Evolutionary conservation across 2,797 vertebrate species (phyloP), one percentile per base, ranked within the genome.

Genomic region (Potorous gilbertii): DNA sequence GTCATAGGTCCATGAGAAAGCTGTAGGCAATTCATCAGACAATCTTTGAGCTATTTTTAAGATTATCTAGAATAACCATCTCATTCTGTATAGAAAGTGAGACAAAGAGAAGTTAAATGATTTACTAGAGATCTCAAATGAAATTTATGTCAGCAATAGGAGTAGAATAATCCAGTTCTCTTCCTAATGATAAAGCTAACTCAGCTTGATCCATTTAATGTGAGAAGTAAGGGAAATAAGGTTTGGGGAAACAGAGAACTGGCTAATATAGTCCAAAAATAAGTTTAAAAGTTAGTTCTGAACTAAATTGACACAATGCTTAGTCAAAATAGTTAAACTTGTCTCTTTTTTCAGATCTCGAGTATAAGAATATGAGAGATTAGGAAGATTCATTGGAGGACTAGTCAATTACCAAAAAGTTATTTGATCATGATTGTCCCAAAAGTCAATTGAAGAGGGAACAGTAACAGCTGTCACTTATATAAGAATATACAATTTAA

Each of bases 101-200:
- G 14, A 87, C 31, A 87, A 81, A 81, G 9, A 10, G 59, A 94
- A 92, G 87, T 92, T 28, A 89, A 90, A 18, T 40, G 54, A 52
- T 62, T 96, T 90, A 10, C 11, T 62, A 27, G 91, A 29, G 21
- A 59, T 95, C 52, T 93, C 28, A 94, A 16, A 14, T 28, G 54
- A 66, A 81, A 10, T 89, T 54, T 92, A 8, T 54, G 31, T 16
- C n/a, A 94, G 10, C 90, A 13, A 3, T 3, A 6, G 31, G 8
- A 5, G 10, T 94, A 81, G 93, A 96, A 94, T 62, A 81, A 27
- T 34, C 24, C 11, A 55, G 6, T 21, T 11, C 2, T 13, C 62
- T n/a, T 96, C 40, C 90, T 94, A 95, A 89, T 89, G 56, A 97
- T 40, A 12, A 81, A 50, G 29, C 55, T 54, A 96, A 59, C 55